Base-by-base conservation (phyloP, 2,888 invertebrate genomes). In the Netelia inedita region DNA sequence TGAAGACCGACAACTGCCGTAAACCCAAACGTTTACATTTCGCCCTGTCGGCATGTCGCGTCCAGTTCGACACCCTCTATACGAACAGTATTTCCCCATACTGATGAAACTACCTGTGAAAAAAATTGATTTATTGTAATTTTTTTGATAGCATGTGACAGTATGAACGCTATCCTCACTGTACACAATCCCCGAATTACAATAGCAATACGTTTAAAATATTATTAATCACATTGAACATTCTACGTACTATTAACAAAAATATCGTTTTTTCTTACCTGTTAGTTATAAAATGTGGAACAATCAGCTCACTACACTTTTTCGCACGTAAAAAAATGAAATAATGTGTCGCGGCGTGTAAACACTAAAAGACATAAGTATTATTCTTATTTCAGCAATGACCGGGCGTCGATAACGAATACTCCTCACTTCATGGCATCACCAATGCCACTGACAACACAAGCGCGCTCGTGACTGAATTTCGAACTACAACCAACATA, bases 1-100 rank as follows among this genome's bases (percentile, higher is more conserved):
- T 68, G 46, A 68, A 46, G 46, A 68, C 46, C 14, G 66, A 68
- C 19, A 46, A 43, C 50, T 68, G 66, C 66, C 66, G 16, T 68
- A 68, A 19, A 19, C 66, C 66, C 66, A 68, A 46, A 16, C 46
- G 66, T n/a, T 46, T 68, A 46, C 46, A 21, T 21, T 68, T 19
- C 46, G 66, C 43, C 43, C 66, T 43, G 21, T 68, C 46, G 46
- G 28, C 66, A n/a, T n/a, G 43, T 46, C 66, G 46, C 66, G 66
- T 21, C 66, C 66, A 46, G 46, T 68, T 14, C 46, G 65, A 65
- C 65, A 65, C 16, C 65, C 65, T 65, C 41, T 35, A 16, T 43
- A 65, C 43, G 35, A n/a, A 68, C 66, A 68, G 21, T 68, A 68
- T 21, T 59, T 59, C 10, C 59, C 59, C 59, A 59, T 59, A 21